These are phyloP conservation scores for human DNA, from an alignment of 2,113 vertebrate species.

Conservation along the genomic window DNA sequence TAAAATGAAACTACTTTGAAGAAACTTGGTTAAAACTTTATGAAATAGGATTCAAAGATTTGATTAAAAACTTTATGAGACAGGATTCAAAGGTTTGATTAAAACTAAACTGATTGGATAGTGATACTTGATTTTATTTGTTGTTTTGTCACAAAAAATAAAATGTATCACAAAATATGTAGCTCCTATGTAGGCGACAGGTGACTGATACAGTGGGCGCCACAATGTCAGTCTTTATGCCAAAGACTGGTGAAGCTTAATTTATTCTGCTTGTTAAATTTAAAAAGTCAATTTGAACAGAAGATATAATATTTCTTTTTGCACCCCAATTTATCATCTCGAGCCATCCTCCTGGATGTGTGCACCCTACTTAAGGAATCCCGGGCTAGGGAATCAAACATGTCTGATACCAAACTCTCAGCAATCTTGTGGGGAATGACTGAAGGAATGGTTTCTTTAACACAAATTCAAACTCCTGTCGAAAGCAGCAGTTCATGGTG, in stretches of 20 bases:
- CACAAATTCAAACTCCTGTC: not conserved
- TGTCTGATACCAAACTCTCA: not conserved
- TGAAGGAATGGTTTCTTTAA: not conserved
- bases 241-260: not conserved
- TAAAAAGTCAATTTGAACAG: not conserved
- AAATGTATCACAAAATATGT: not conserved
- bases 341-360: not conserved
- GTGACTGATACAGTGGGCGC: not conserved
- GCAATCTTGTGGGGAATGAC: not conserved
- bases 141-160: not conserved
- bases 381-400: not conserved
- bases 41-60: not conserved
- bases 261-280: constrained; percentile 1
- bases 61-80: not conserved
- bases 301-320: not conserved
- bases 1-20: not conserved
- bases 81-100: not conserved
- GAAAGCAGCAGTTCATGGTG: not conserved
- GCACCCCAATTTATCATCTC: not conserved
- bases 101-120: not conserved
- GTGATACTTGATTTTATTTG: not conserved
- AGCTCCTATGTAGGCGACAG: not conserved
- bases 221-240: not conserved
- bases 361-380: not conserved
- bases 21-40: not conserved